Evolutionary conservation across 2,113 vertebrate genomes (phyloP).

Genomic region (Cyanoramphus novaezelandiae): DNA sequence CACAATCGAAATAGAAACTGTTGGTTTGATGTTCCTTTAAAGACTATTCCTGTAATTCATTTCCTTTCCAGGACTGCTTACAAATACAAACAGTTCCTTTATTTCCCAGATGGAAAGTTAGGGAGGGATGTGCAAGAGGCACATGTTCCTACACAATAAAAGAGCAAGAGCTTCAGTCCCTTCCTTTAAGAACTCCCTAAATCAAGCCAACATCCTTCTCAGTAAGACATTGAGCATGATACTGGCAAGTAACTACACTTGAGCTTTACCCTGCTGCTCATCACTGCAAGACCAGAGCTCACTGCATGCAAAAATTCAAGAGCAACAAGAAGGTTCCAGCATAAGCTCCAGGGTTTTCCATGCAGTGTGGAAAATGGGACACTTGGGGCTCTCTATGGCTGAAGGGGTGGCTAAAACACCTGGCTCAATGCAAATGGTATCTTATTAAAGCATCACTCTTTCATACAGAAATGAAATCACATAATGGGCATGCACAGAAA

Average conservation of each 20-base stretch:
- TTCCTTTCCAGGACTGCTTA: neutral
- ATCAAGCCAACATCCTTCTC: neutral
- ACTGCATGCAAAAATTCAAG: neutral
- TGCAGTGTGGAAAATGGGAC: rapidly evolving
- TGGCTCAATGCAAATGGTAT: neutral
- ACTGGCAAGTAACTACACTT: neutral
- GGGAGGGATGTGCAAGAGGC: neutral
- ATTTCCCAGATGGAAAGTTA: neutral
- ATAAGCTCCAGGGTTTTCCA: neutral
- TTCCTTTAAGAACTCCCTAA: neutral
- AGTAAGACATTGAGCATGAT: neutral
- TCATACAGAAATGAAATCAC: neutral
- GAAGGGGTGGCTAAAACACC: neutral
- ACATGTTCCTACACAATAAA: neutral
- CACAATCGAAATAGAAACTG: neutral
- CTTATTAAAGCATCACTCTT: neutral
- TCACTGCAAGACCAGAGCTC: neutral
- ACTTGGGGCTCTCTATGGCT: neutral
- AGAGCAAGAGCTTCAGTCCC: neutral
- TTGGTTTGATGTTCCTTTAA: neutral
- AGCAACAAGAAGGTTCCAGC: neutral
- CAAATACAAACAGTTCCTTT: neutral
- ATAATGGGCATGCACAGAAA: neutral
- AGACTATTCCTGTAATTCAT: neutral
- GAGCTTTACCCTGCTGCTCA: neutral